Evolutionary conservation across 2,113 vertebrate genomes (phyloP).

Genomic region (Craseonycteris thonglongyai): DNA sequence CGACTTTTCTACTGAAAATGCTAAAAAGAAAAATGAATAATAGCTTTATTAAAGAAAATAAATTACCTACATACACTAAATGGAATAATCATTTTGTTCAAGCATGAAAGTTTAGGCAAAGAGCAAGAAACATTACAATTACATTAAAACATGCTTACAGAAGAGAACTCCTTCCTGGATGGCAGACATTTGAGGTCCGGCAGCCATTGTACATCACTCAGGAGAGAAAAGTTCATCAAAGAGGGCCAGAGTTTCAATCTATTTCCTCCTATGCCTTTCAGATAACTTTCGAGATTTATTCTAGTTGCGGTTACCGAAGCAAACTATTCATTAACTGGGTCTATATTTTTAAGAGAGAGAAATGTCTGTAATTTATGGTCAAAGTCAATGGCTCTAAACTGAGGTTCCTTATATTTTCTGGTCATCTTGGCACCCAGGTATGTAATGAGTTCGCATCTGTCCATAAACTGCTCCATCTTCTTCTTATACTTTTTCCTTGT

Average conservation of each 20-base stretch:
- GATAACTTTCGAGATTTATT: not conserved
- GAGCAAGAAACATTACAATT: not conserved
- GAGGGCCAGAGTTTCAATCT: not conserved
- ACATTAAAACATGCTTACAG: not conserved
- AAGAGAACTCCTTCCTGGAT: not conserved
- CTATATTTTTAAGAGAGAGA: constrained; percentile 78
- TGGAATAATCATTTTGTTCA: not conserved
- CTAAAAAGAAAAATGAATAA: constrained; percentile 34
- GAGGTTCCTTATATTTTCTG: constrained; percentile 78
- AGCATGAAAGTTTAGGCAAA: not conserved
- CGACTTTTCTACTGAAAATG: not conserved
- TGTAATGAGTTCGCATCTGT: constrained; percentile 88
- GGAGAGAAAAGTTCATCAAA: not conserved
- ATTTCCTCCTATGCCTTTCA: not conserved
- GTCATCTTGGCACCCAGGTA: constrained; percentile 86
- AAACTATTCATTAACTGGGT: constrained; percentile 48
- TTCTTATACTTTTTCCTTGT: constrained; percentile 83
- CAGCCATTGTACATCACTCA: accelerated
- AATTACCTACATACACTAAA: constrained; percentile 20
- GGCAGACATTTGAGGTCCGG: not conserved
- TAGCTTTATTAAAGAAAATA: not conserved
- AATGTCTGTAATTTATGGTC: constrained; percentile 84
- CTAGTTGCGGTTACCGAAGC: not conserved
- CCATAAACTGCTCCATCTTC: constrained; percentile 85
- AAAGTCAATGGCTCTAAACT: constrained; percentile 81